phyloP scores from a whole-genome alignment of 2,797 vertebrate species.

The Ceryle rudis region DNA sequence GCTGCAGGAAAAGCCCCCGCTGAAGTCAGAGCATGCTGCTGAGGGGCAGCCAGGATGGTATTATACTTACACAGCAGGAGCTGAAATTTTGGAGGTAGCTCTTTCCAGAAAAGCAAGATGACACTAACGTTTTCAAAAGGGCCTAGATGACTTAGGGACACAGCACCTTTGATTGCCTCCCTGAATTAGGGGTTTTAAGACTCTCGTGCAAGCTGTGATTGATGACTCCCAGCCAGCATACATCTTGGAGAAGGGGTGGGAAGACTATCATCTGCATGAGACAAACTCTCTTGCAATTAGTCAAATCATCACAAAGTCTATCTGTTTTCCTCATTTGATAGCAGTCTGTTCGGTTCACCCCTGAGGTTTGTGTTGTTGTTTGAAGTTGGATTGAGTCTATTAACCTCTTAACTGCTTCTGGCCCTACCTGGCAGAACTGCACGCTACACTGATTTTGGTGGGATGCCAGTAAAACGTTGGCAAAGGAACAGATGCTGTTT shows the following conservation, averaged over 20 bases:
- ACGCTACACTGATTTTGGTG: neutral
- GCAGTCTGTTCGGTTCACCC: neutral
- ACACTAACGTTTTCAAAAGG: neutral
- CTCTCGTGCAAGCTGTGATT: neutral
- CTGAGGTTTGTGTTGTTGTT: neutral
- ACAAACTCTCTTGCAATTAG: neutral
- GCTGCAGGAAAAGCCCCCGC: neutral
- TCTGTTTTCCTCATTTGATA: slow-evolving; percentile 52
- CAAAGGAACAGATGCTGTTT: slow-evolving; percentile 50
- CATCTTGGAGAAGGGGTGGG: neutral
- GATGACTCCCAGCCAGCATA: neutral
- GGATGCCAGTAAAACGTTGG: slow-evolving; percentile 58
- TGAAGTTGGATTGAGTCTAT: slow-evolving; percentile 33
- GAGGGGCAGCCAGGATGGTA: neutral
- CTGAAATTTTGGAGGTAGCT: neutral
- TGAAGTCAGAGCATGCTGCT: neutral
- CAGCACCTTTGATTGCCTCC: neutral
- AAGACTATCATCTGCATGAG: neutral
- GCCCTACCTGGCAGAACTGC: slow-evolving; percentile 44
- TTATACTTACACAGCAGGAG: neutral
- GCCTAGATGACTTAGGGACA: neutral
- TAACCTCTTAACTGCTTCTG: slow-evolving; percentile 56
- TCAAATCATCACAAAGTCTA: slow-evolving; percentile 35
- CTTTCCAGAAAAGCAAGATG: neutral
- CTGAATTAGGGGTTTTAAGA: neutral